phyloP scores from a whole-genome alignment of 2,797 vertebrate species.

The Danio aesculapii region DNA sequence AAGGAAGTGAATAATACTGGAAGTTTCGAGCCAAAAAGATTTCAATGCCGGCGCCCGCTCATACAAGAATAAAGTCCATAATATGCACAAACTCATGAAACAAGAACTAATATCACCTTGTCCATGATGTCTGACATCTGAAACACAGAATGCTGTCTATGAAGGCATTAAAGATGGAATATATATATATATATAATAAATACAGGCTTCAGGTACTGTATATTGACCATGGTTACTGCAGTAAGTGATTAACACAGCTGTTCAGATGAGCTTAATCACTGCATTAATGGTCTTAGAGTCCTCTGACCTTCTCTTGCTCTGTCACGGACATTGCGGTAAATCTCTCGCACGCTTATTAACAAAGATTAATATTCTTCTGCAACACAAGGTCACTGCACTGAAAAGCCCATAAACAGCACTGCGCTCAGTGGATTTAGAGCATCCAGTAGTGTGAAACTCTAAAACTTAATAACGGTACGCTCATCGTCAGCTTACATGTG shows the following conservation, averaged over 20 bases:
- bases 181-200: no score
- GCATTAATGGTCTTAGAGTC: not conserved
- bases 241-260: constrained; percentile 13
- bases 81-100: no score
- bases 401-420: constrained; percentile 49
- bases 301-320: constrained; percentile 59
- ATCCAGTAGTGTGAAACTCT: not conserved
- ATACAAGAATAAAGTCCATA: not conserved
- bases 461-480: constrained; percentile 9
- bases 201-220: no score
- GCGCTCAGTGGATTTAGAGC: not conserved
- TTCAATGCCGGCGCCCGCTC: no score
- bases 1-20: no score
- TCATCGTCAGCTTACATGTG: not conserved
- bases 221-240: no score
- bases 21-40: no score
- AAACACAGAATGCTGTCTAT: no score
- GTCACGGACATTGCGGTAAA: constrained; percentile 34
- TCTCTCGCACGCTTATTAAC: constrained; percentile 56
- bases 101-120: no score
- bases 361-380: constrained; percentile 64
- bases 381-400: constrained; percentile 56
- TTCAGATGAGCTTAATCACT: constrained; percentile 28
- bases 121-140: no score
- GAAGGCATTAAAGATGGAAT: no score